Conservation (phyloP, 2,113 vertebrate species). For the Phylloscopus whistleri region DNA sequence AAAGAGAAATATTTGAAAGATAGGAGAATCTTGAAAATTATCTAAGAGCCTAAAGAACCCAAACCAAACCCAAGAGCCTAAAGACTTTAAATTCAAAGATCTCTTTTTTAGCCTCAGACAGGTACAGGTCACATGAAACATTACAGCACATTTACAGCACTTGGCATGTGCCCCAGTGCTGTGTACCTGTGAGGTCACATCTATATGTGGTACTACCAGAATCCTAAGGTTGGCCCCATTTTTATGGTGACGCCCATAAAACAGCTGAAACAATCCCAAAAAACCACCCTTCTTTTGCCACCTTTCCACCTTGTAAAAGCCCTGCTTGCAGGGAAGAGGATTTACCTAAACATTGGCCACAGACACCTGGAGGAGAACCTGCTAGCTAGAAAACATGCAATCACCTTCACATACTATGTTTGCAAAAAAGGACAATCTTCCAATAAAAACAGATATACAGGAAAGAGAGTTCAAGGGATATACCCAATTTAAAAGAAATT, state of each 20-base stretch:
- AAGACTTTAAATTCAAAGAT: neutral
- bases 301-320: neutral
- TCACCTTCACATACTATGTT: neutral
- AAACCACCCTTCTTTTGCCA: neutral
- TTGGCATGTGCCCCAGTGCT: neutral
- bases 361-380: neutral
- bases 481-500: neutral
- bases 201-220: rapidly evolving
- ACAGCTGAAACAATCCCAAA: neutral
- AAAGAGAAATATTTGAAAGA: neutral
- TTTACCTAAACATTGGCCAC: neutral
- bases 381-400: neutral
- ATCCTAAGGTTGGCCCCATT: rapidly evolving
- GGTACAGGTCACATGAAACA: neutral
- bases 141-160: neutral
- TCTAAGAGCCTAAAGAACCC: neutral
- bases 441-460: neutral
- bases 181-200: neutral
- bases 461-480: neutral
- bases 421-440: neutral
- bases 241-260: neutral
- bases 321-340: neutral
- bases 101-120: neutral
- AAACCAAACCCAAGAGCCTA: too few species aligned
- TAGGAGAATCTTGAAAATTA: neutral